Conservation (phyloP, 2,113 vertebrate genomes). For the Odocoileus hemionus region DNA sequence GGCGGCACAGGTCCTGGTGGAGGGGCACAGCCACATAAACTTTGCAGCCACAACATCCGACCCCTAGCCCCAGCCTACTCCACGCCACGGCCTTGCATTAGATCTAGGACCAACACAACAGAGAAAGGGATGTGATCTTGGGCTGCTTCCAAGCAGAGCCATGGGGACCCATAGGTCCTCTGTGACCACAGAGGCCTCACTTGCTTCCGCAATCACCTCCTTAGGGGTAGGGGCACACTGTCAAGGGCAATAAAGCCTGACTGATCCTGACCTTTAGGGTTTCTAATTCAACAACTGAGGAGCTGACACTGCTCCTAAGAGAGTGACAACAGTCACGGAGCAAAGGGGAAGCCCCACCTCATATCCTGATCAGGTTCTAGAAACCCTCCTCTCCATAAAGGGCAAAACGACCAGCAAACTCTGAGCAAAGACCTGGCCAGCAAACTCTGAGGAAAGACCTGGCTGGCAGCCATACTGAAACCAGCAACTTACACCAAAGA, state of each 20-base stretch:
- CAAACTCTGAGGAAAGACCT: neutral
- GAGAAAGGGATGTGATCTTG: neutral
- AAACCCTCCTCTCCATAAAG: neutral
- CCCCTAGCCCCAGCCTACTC: neutral
- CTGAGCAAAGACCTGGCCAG: too few species aligned
- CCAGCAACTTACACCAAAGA: neutral
- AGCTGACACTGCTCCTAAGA: neutral
- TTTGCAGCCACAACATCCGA: neutral
- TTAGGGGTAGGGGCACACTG: neutral
- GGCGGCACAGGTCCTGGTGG: fast-evolving
- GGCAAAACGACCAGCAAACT: too few species aligned
- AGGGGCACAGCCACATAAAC: neutral
- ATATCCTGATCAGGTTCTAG: neutral
- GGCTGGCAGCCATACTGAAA: neutral
- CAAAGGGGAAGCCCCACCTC: neutral
- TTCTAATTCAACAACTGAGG: neutral
- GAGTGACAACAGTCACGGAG: fast-evolving
- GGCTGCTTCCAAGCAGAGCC: neutral
- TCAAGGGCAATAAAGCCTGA: neutral
- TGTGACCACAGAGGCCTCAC: neutral
- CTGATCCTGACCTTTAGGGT: neutral
- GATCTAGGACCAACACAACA: neutral
- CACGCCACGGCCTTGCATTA: neutral
- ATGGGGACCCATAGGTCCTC: neutral
- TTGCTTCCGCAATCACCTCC: neutral